A percentile compares a stretch with the other conserved stretches of the same genome.
These are phyloP conservation scores for Megalopta genalis DNA, from an alignment of 1,140 invertebrate species.

Conservation along the genomic window DNA sequence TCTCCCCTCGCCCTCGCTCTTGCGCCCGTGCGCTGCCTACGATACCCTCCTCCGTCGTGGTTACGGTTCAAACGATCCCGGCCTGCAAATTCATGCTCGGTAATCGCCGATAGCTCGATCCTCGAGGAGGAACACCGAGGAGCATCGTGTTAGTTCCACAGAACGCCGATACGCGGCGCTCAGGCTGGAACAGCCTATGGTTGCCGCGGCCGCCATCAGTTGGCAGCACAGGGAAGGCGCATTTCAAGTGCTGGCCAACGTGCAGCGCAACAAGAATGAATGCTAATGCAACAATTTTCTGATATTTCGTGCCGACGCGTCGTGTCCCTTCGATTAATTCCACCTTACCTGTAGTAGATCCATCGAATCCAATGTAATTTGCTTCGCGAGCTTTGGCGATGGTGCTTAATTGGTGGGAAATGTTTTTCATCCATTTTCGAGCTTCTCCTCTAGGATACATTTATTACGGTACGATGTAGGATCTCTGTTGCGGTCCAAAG, in stretches of 20 bases:
- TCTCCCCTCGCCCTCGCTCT: slow-evolving; percentile 20
- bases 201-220: slow-evolving; percentile 65
- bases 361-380: not conserved
- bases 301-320: no score
- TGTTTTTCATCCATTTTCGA: no score
- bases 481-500: no score
- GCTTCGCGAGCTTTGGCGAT: no score
- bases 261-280: not conserved
- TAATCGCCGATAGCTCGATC: not conserved
- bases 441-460: no score
- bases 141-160: slow-evolving; percentile 47
- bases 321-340: no score
- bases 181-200: slow-evolving; percentile 31
- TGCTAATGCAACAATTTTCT: not conserved
- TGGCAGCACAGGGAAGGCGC: slow-evolving; percentile 77
- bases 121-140: slow-evolving; percentile 22
- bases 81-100: not conserved
- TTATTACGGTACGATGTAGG: no score
- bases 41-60: not conserved
- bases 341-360: no score
- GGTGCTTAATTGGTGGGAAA: no score
- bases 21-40: no score
- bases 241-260: not conserved
- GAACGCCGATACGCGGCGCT: slow-evolving; percentile 61
- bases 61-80: not conserved